These are phyloP conservation scores for Molossus molossus DNA, from an alignment of 2,797 vertebrate genomes.

Conservation along the genomic window DNA sequence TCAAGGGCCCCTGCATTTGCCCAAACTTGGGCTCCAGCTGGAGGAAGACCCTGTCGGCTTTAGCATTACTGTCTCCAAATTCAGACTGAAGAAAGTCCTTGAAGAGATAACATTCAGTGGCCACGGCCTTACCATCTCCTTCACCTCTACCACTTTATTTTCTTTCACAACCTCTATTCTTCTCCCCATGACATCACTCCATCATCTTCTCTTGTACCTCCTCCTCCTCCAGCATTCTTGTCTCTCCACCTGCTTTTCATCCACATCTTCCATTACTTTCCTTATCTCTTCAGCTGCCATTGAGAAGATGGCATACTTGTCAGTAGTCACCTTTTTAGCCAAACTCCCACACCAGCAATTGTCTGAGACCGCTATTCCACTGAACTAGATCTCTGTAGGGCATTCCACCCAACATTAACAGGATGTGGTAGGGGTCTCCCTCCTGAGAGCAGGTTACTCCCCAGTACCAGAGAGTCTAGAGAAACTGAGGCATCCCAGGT, in stretches of 20 bases:
- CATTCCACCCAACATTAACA: background rate
- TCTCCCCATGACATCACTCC: background rate
- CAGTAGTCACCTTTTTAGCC: background rate
- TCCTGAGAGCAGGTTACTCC: background rate
- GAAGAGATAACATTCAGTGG: constrained; percentile 86
- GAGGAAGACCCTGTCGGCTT: constrained; percentile 91
- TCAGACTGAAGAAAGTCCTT: constrained; percentile 92
- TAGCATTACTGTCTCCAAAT: constrained; percentile 92
- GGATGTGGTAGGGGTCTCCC: too few species aligned
- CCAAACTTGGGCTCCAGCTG: constrained; percentile 91
- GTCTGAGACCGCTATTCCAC: background rate
- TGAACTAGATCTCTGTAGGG: background rate
- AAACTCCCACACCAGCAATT: background rate
- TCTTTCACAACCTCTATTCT: background rate
- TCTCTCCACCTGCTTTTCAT: background rate
- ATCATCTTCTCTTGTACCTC: background rate
- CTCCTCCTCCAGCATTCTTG: background rate
- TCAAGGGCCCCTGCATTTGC: constrained; percentile 90
- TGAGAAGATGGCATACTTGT: background rate
- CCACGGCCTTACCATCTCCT: background rate
- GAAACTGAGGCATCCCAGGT: background rate
- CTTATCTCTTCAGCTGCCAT: background rate
- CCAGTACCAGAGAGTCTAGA: background rate
- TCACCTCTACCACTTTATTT: background rate
- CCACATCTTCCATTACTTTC: background rate